Evolutionary conservation across 2,797 vertebrate genomes (phyloP), one percentile per base, ranked within the genome.

Genomic region (Pampus argenteus): DNA sequence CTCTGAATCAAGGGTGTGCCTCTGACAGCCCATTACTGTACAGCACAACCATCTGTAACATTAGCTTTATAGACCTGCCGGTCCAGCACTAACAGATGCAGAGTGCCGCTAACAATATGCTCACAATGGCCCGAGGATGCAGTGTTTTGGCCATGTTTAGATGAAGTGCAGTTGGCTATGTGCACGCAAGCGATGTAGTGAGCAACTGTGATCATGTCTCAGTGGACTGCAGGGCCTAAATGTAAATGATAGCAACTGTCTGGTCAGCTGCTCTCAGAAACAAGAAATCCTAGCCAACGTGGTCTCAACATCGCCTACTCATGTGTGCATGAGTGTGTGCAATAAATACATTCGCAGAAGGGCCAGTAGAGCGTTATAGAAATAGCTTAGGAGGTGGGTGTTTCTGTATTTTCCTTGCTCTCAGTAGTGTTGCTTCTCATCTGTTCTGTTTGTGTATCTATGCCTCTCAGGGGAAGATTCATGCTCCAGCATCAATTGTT

Each of bases 11-110:
- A 73, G 57, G 67, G 31, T 69, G 60, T 70, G 62, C 34, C 66
- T 74, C 69, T 78, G 88, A 89, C 84, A 80, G 76, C 78, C 71
- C 76, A 85, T 88, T 86, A 87, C 77, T 74, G 88, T 84, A 85
- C 76, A 61, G 63, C 78, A 71, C 23, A 81, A 78, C 90, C 90
- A 90, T 91, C 88, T 92, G 89, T 85, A 91, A 75, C 89, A 85
- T 86, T 75, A 87, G 76, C 80, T 85, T 77, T 79, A 83, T 64
- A 73, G 71, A 81, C 76, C 71, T 55, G 57, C 78, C 20, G 71
- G 70, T 84, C 82, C 83, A 81, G 74, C 76, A 76, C 54, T 42
- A 80, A 65, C 91, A 89, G 86, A 88, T 89, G 87, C 84, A 81
- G 55, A 40, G 71, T 28, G 76, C 49, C 71, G 69, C 58, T n/a